Conservation (phyloP, 2,888 invertebrate species). For the Cistogaster globosa region DNA sequence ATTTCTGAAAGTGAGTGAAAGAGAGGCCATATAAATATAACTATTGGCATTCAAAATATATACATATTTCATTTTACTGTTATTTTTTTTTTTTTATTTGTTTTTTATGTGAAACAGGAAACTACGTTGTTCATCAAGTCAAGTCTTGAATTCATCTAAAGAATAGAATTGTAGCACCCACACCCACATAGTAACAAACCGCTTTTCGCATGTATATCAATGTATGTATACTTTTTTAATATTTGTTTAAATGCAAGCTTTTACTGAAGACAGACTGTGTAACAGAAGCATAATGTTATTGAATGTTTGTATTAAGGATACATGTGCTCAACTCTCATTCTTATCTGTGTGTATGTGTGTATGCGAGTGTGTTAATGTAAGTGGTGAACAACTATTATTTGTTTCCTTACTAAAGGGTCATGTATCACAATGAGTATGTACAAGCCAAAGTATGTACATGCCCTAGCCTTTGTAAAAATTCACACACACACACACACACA, state of each 20-base stretch:
- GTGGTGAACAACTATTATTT: slow-evolving; percentile 37
- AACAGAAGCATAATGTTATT: slow-evolving; percentile 29
- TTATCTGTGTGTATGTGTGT: not conserved
- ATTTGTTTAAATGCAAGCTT: not conserved
- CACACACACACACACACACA: too few species aligned
- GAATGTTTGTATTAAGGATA: slow-evolving; percentile 28
- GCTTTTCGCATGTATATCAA: not conserved
- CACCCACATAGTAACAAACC: not conserved
- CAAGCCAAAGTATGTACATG: slow-evolving; percentile 11
- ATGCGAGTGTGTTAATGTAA: slow-evolving; percentile 6
- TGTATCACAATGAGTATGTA: slow-evolving; percentile 54
- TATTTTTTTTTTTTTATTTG: not conserved
- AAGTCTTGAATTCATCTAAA: not conserved
- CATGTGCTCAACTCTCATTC: slow-evolving; percentile 11
- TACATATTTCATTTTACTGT: not conserved
- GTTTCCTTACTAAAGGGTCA: slow-evolving; percentile 57
- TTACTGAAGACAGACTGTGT: not conserved
- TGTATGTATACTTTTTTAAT: not conserved
- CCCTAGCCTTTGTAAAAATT: not conserved
- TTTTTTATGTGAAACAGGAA: not conserved
- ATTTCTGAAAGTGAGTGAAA: not conserved
- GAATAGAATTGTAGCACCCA: not conserved
- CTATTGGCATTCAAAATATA: not conserved
- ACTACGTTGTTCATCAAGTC: not conserved
- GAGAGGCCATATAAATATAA: not conserved